Conservation (phyloP, 2,797 vertebrate species). For the Poliocrania exsul region DNA sequence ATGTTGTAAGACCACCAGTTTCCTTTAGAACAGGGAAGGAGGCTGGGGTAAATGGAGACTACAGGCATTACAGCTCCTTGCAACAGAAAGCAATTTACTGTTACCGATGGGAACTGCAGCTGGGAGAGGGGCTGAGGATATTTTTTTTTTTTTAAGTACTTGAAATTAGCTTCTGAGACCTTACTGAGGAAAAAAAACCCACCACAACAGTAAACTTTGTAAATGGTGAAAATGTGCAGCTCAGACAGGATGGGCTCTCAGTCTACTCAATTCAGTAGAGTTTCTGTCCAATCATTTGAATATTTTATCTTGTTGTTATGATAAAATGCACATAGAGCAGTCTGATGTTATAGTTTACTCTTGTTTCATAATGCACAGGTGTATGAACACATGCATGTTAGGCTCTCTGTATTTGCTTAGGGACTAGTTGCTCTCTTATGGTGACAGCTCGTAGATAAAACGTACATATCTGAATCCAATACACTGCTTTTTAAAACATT, state of each 20-base stretch:
- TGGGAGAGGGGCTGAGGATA: background rate
- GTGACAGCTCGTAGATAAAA: background rate
- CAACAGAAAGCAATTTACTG: constrained; percentile 39
- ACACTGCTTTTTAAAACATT: background rate
- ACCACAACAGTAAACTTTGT: background rate
- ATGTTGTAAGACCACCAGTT: constrained; percentile 31
- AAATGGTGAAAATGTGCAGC: background rate
- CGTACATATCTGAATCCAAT: background rate
- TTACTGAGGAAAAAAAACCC: background rate
- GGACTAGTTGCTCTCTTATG: background rate
- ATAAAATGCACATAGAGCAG: background rate
- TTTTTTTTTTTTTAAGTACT: background rate
- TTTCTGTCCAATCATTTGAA: background rate
- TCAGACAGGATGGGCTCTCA: background rate
- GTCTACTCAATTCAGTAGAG: background rate
- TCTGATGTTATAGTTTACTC: background rate
- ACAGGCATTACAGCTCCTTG: background rate
- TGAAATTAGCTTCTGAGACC: background rate
- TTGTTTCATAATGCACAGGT: background rate
- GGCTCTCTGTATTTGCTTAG: background rate
- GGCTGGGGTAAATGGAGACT: constrained; percentile 9
- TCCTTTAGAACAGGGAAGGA: constrained; percentile 19
- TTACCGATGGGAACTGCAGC: background rate
- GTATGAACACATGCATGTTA: background rate
- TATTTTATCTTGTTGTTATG: background rate